Evolutionary conservation across 1,140 invertebrate species (phyloP).

Genomic region (Vollenhovia emeryi): DNA sequence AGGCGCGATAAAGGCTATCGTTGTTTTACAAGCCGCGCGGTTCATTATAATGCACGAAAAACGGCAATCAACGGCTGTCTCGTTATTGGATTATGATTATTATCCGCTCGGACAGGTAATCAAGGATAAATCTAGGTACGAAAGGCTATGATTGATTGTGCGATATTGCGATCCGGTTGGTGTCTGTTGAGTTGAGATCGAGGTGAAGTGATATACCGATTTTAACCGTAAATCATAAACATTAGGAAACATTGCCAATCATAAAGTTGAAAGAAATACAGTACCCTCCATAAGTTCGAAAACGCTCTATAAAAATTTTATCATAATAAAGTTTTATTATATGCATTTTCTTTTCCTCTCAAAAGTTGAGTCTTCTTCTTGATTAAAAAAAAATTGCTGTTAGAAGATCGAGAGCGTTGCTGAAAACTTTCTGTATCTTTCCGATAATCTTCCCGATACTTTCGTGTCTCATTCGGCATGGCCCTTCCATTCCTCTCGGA

Average conservation of each 20-base stretch:
- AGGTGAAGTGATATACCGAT: neutral
- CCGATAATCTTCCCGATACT: neutral
- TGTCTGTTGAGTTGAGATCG: neutral
- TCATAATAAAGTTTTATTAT: too few species aligned
- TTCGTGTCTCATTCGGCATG: neutral
- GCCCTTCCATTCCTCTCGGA: constrained; percentile 47
- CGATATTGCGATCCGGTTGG: neutral
- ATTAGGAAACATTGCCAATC: neutral
- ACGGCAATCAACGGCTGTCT: constrained; percentile 47
- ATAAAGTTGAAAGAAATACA: neutral
- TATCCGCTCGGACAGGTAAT: constrained; percentile 11
- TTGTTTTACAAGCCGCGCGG: constrained; percentile 39
- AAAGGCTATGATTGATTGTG: neutral
- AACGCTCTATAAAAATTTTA: too few species aligned
- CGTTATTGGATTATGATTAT: constrained; percentile 62
- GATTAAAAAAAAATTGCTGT: neutral
- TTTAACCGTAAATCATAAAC: neutral
- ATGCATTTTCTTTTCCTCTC: too few species aligned
- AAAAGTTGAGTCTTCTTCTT: neutral
- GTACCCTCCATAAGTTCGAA: too few species aligned
- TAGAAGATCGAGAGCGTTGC: neutral
- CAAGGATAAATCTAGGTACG: constrained; percentile 19
- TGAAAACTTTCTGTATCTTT: neutral
- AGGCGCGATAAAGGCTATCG: constrained; percentile 57
- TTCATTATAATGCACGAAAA: constrained; percentile 62